A percentile compares a stretch with the other conserved stretches of the same genome.
These are phyloP conservation scores for Clarias magur DNA, from an alignment of 2,113 vertebrate genomes.

Conservation along the genomic window DNA sequence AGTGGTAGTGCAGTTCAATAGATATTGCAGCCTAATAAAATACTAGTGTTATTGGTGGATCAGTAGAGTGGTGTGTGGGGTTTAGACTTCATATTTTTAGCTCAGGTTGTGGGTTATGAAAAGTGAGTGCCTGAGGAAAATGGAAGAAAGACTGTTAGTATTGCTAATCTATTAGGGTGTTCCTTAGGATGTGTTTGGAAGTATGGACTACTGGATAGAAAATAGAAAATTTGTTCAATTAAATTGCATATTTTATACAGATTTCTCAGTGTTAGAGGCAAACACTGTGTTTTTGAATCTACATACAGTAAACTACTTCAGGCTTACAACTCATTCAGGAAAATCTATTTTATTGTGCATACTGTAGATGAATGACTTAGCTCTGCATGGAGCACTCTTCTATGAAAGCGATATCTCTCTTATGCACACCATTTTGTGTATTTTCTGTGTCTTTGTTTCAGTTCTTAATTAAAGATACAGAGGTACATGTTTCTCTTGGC, in stretches of 20 bases:
- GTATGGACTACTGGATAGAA: neutral
- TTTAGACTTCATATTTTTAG: neutral
- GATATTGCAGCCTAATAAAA: neutral
- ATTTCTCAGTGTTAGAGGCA: neutral
- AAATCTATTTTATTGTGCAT: conserved; percentile 17
- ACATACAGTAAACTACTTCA: conserved; percentile 10
- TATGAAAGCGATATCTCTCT: neutral
- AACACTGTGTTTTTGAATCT: conserved; percentile 1
- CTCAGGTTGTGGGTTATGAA: neutral
- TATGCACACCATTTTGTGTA: neutral
- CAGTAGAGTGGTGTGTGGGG: neutral
- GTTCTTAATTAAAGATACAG: neutral
- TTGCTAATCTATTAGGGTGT: neutral
- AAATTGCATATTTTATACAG: neutral
- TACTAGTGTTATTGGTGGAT: neutral
- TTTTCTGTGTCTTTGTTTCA: neutral
- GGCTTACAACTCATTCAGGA: conserved; percentile 25
- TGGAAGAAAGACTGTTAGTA: neutral
- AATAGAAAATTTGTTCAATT: neutral
- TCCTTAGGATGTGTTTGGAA: neutral
- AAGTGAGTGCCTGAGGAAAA: neutral
- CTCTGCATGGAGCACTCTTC: neutral
- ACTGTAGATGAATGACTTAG: neutral
- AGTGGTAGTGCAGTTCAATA: neutral
- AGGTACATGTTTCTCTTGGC: neutral